Conservation (phyloP, 2,888 invertebrate species). For the Xanthorhoe spadicearia region DNA sequence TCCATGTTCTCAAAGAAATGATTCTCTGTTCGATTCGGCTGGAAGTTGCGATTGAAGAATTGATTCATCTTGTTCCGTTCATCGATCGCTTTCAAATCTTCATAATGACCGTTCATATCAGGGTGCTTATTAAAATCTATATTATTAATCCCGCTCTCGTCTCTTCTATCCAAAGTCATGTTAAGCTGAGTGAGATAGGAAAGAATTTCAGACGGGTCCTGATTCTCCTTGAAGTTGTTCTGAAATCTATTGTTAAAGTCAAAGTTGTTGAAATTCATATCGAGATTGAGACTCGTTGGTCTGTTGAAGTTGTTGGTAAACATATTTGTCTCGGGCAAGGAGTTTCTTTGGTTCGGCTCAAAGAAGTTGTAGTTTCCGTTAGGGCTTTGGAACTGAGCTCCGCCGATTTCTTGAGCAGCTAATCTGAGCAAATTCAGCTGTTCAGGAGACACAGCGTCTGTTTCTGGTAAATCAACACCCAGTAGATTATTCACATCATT, state of each 20-base stretch:
- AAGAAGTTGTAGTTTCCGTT: slow-evolving; percentile 78
- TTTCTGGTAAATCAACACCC: slow-evolving; percentile 66
- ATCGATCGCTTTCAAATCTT: slow-evolving; percentile 65
- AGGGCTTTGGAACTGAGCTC: slow-evolving; percentile 74
- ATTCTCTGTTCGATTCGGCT: slow-evolving; percentile 64
- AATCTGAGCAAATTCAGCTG: slow-evolving; percentile 77
- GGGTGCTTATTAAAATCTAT: slow-evolving; percentile 69
- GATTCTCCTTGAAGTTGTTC: slow-evolving; percentile 70
- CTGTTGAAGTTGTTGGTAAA: slow-evolving; percentile 67
- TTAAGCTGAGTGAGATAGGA: slow-evolving; percentile 72
- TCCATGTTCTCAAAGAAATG: slow-evolving; percentile 70
- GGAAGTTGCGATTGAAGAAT: slow-evolving; percentile 59
- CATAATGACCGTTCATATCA: slow-evolving; percentile 71
- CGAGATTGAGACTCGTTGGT: slow-evolving; percentile 75
- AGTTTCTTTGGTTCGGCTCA: slow-evolving; percentile 79
- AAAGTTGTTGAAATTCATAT: slow-evolving; percentile 69
- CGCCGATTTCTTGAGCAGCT: slow-evolving; percentile 81
- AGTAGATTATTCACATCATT: slow-evolving; percentile 66
- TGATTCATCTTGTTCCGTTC: slow-evolving; percentile 61
- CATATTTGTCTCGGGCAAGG: slow-evolving; percentile 72
- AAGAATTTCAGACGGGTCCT: slow-evolving; percentile 67
- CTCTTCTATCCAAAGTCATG: slow-evolving; percentile 64
- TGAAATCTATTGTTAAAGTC: slow-evolving; percentile 64
- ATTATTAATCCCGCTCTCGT: slow-evolving; percentile 59
- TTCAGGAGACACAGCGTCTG: slow-evolving; percentile 72